Evolutionary conservation across 1,140 invertebrate species (phyloP), one percentile per base, ranked within the genome.

Genomic region (Drosophila seguyi): DNA sequence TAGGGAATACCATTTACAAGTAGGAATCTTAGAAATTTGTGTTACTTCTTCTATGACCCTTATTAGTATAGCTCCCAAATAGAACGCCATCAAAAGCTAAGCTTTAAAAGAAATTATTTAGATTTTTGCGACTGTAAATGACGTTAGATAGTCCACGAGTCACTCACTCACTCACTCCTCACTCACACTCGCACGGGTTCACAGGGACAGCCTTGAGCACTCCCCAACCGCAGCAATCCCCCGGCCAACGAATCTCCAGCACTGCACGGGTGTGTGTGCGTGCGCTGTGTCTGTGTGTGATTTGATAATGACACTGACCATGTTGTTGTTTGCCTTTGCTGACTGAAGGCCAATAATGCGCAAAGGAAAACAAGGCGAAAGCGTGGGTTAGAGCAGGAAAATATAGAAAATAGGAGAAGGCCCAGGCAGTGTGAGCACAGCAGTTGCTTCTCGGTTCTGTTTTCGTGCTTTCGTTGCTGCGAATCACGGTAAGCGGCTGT

Each of bases 301-400:
- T 75, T 83, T 83, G 81, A 83, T 83, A 83, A 83, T 83, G 81
- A 83, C 81, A 83, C 80, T 82, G 75, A 75, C 59, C 61, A 72
- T 82, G 74, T 82, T 82, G 59, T 81, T 81, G 55, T 74, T 66
- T 80, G 41, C 29, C 27, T 41, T 61, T 69, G 63, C 58, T 56
- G 60, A 63, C 31, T 56, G 60, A 79, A 71, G 67, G 66, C 68
- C 76, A 62, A 60, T 74, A 66, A 73, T 38, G 61, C 59, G 67
- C 66, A 58, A 48, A 57, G 67, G 53, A 58, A 71, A 71, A 71
- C 67, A 71, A 71, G 27, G 52, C 52, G 44, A 71, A 72, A 34
- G 68, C 68, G 68, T 72, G 68, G 68, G 68, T 48, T 71, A 57
- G 67, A 41, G 66, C 22, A 72, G 20, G n/a, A 41, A 55, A 69